Conservation (phyloP, 2,888 invertebrate genomes). For the Chorisops tibialis region DNA sequence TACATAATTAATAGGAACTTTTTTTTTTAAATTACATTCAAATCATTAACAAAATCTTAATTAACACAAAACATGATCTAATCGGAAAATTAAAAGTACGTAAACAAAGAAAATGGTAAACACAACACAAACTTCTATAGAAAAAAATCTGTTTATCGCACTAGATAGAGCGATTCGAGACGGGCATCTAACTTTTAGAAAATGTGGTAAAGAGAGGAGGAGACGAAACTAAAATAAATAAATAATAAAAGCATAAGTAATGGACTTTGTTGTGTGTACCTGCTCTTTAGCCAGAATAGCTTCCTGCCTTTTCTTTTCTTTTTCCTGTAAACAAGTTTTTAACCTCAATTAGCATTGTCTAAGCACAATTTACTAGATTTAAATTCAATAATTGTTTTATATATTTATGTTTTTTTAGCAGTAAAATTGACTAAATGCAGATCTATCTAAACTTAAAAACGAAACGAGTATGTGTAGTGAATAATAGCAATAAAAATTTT, state of each 20-base stretch:
- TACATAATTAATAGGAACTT: too few species aligned
- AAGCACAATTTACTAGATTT: background rate
- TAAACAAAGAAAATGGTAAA: background rate
- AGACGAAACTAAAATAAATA: conserved; percentile 35
- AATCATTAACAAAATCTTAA: too few species aligned
- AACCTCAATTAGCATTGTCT: background rate
- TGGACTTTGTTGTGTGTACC: conserved; percentile 57
- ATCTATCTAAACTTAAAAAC: conserved; percentile 25
- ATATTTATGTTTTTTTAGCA: background rate
- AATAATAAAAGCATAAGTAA: conserved; percentile 23
- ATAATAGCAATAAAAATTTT: background rate
- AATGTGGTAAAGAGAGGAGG: background rate
- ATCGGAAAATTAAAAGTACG: too few species aligned
- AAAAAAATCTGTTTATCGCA: background rate
- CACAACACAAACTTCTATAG: background rate
- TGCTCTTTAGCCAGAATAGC: conserved; percentile 86
- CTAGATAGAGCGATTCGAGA: background rate
- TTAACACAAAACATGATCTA: too few species aligned
- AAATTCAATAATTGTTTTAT: background rate
- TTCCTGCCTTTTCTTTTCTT: conserved; percentile 86
- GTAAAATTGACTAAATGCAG: background rate
- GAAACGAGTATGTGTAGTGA: background rate
- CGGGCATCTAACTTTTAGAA: too few species aligned
- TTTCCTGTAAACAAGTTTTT: conserved; percentile 63
- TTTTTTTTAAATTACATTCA: too few species aligned